Evolutionary conservation across 2,888 invertebrate species (phyloP), one percentile per base, ranked within the genome.

Genomic region (Apotomis betuletana): DNA sequence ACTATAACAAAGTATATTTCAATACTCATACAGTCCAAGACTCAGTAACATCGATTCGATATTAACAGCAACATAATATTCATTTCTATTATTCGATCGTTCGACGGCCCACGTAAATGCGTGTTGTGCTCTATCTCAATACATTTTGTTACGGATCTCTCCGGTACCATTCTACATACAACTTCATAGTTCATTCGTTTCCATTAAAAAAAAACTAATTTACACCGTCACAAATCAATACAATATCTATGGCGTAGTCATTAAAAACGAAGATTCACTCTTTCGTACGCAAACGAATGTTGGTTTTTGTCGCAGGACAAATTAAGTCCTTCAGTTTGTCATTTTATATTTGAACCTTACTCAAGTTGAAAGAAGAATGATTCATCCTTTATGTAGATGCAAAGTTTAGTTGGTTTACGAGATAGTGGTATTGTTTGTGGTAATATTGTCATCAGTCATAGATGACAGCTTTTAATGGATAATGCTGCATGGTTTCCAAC

Each of bases 401-500:
- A 60, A 52, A 51, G 15, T 59, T 64, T 63, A 55, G 70, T 72
- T 78, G 74, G 76, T 70, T 67, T 67, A 44, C 68, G 72, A 72
- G 75, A 77, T 77, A 74, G 80, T 81, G 78, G 82, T 83, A 86
- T 86, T 87, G 87, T 88, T 85, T 80, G 83, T 83, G 80, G 82
- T 87, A 87, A 87, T 89, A 85, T 83, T 83, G 85, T 86, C 87
- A 89, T 90, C 86, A 85, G 87, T 90, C 87, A 89, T 83, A 76
- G 83, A 80, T 86, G 90, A 88, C 88, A 86, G 86, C 79, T 80
- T 82, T 84, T 90, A 89, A 90, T 88, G 89, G 87, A 86, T 89
- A 87, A 87, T 87, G 83, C 80, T 85, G 78, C 80, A 76, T 77
- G 76, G 75, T 76, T 55, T 27, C 61, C 71, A 67, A 57, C 62